Conservation (phyloP, 2,888 invertebrate species). For the Zaprionus obscuricornis region DNA sequence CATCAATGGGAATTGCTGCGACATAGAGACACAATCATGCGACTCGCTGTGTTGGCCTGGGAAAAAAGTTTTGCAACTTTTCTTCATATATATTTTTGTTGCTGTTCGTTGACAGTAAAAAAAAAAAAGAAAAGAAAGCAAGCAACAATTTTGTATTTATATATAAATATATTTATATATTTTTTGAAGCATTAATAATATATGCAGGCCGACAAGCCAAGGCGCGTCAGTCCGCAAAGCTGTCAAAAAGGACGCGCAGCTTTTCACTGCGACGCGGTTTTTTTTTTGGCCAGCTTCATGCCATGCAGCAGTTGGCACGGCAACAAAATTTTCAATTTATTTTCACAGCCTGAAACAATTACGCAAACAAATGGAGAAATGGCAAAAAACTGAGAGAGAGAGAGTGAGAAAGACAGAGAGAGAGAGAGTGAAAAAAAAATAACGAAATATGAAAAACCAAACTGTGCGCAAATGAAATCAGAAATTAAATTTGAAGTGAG, state of each 20-base stretch:
- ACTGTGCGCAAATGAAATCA: slow-evolving; percentile 75
- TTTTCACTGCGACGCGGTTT: slow-evolving; percentile 1
- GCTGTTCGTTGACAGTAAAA: slow-evolving; percentile 15
- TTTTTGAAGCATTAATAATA: slow-evolving; percentile 49
- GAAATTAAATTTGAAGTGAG: slow-evolving; percentile 75
- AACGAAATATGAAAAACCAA: slow-evolving; percentile 43
- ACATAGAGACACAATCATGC: slow-evolving; percentile 15
- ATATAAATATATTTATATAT: slow-evolving; percentile 5
- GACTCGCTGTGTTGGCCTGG: slow-evolving; percentile 33
- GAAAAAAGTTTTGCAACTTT: slow-evolving; percentile 45
- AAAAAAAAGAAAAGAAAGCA: not conserved
- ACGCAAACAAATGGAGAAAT: slow-evolving; percentile 39
- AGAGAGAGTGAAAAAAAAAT: slow-evolving; percentile 12
- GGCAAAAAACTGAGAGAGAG: no score
- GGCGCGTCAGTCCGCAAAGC: slow-evolving; percentile 71
- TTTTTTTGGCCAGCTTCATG: not conserved
- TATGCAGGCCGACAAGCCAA: slow-evolving; percentile 65
- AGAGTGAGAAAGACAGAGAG: no score
- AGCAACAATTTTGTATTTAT: slow-evolving; percentile 9
- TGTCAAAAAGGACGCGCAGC: slow-evolving; percentile 58
- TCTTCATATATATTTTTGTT: not conserved
- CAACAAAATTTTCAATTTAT: slow-evolving; percentile 71
- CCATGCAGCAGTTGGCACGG: slow-evolving; percentile 67
- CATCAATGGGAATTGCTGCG: slow-evolving; percentile 51
- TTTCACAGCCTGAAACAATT: slow-evolving; percentile 77